phyloP scores from a whole-genome alignment of 2,113 vertebrate species.

The Monopterus albus region DNA sequence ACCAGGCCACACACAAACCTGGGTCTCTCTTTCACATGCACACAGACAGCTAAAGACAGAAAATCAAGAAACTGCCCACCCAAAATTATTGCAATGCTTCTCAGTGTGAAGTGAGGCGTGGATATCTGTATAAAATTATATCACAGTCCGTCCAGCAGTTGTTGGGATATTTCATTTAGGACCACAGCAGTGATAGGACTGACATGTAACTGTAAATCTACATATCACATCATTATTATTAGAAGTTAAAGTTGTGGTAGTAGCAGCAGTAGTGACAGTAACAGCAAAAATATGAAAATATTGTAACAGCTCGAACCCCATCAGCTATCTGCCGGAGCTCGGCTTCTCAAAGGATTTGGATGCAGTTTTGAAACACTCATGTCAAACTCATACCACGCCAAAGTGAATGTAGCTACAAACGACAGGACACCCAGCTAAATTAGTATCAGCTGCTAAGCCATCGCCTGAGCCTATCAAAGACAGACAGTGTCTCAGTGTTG shows the following conservation, averaged over 20 bases:
- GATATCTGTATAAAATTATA: not conserved
- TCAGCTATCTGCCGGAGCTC: constrained; percentile 20
- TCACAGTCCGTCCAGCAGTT: not conserved
- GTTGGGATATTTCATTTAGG: not conserved
- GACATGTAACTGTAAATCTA: not conserved
- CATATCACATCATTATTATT: not conserved
- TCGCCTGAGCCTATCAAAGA: constrained; percentile 38
- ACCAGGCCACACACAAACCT: not conserved
- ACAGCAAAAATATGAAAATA: constrained; percentile 1
- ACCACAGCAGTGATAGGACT: not conserved
- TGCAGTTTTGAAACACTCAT: constrained; percentile 24
- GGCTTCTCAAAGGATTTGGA: constrained; percentile 21
- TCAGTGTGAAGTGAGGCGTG: too few species aligned
- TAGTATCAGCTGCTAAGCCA: constrained; percentile 39
- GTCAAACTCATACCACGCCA: constrained; percentile 36
- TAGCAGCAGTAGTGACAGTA: not conserved
- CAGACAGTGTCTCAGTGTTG: constrained; percentile 22
- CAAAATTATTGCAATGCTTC: not conserved
- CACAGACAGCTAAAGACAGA: not conserved
- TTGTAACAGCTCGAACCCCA: constrained; percentile 36
- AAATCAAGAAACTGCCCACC: not conserved
- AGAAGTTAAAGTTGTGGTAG: not conserved
- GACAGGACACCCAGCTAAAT: constrained; percentile 34
- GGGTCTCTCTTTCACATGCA: not conserved
- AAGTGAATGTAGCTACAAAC: constrained; percentile 47